These are phyloP conservation scores for Chloropsis hardwickii DNA, from an alignment of 2,113 vertebrate genomes.

Conservation along the genomic window DNA sequence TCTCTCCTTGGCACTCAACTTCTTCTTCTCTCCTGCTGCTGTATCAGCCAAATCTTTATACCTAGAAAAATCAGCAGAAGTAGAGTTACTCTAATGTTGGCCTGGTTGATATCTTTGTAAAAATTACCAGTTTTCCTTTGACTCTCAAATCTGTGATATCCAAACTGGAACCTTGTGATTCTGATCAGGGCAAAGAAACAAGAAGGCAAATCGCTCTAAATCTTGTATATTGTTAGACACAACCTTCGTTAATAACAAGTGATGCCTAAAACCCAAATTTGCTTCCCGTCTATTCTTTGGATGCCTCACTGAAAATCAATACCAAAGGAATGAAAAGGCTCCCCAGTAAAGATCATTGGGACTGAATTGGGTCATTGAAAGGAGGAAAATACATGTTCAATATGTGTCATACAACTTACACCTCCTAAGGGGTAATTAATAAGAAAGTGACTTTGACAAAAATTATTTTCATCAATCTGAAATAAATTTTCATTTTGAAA, in stretches of 20 bases:
- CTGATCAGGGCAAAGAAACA: neutral
- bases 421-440: neutral
- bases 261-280: neutral
- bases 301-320: neutral
- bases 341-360: neutral
- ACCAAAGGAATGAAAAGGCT: neutral
- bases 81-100: neutral
- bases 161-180: neutral
- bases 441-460: neutral
- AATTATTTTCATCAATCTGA: neutral
- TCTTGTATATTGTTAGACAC: neutral
- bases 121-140: neutral
- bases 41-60: slow-evolving; percentile 83
- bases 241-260: neutral
- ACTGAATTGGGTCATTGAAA: neutral
- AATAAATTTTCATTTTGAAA: neutral
- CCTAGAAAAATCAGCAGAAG: slow-evolving; percentile 70
- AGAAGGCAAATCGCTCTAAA: neutral
- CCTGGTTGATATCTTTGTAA: neutral
- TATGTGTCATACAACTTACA: neutral
- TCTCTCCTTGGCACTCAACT: slow-evolving; percentile 77
- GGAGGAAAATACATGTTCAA: neutral
- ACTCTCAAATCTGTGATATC: neutral
- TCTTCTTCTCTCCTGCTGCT: slow-evolving; percentile 75
- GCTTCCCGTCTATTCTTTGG: neutral